Conservation (phyloP, 2,797 vertebrate genomes). For the Erethizon dorsatum region DNA sequence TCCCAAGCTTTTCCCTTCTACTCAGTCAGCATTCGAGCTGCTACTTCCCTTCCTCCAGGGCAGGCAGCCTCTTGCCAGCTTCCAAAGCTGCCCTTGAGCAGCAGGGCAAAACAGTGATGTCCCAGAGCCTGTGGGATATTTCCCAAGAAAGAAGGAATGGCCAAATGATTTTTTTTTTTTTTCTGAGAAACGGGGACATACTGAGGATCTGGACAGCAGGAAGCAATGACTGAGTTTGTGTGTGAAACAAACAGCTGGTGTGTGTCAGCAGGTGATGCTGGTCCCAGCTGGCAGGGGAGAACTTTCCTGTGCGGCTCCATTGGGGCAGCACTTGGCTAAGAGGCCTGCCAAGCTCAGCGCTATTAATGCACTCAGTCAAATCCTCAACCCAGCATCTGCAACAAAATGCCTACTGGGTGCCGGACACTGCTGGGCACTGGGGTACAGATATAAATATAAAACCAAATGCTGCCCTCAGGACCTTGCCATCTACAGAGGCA, state of each 20-base stretch:
- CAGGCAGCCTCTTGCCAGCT: neutral
- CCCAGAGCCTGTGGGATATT: accelerated
- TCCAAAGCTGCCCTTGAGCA: too few species aligned
- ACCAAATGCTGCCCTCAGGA: neutral
- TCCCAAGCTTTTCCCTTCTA: neutral
- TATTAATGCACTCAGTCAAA: neutral
- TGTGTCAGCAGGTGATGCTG: neutral
- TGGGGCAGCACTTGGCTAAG: neutral
- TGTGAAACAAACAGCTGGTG: neutral
- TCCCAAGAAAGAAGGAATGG: too few species aligned
- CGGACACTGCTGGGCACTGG: neutral
- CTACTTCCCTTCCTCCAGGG: neutral
- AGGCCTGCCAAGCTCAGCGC: too few species aligned
- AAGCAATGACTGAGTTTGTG: neutral
- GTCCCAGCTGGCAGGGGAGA: neutral
- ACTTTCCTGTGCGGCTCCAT: neutral
- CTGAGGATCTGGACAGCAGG: neutral
- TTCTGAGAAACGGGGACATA: neutral
- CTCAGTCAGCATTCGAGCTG: neutral
- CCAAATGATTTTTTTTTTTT: neutral
- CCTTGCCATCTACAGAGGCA: neutral
- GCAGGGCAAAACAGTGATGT: accelerated
- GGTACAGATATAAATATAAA: neutral
- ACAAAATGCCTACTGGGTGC: neutral
- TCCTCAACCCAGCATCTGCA: neutral